Evolutionary conservation across 1,140 invertebrate genomes (phyloP).

Genomic region (Lepidostoma basale): DNA sequence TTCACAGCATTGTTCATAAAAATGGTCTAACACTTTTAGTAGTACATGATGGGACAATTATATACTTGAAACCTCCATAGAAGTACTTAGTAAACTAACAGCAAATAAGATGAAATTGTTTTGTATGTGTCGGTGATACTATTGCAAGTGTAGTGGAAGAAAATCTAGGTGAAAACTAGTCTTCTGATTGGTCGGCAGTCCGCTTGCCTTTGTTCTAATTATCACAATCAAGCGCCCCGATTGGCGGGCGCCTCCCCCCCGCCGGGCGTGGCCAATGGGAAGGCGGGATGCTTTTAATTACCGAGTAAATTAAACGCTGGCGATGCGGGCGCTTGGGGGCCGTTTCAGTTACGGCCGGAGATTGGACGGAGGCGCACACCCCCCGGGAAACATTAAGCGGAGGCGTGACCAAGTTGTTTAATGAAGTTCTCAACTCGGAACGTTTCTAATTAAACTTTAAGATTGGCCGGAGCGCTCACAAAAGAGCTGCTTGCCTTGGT

Average conservation of each 20-base stretch:
- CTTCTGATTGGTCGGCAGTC: conserved; percentile 24
- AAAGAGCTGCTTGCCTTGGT: not conserved
- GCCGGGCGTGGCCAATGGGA: conserved; percentile 10
- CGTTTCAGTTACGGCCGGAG: conserved; percentile 4
- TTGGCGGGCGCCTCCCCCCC: conserved; percentile 35
- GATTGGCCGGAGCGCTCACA: conserved; percentile 10
- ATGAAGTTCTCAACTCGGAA: conserved; percentile 29
- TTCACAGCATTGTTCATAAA: too few relatives aligned
- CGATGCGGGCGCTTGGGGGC: conserved; percentile 1
- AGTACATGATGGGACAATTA: too few relatives aligned
- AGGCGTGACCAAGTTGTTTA: conserved; percentile 37
- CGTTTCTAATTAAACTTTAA: conserved; percentile 42
- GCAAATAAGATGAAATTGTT: too few relatives aligned
- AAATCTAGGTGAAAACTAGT: conserved; percentile 4
- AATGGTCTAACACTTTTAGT: too few relatives aligned
- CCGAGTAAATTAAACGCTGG: conserved; percentile 40
- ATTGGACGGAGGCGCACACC: conserved; percentile 23
- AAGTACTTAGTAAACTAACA: too few relatives aligned
- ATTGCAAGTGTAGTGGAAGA: not conserved
- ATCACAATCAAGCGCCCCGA: conserved; percentile 43
- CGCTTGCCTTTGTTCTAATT: conserved; percentile 46
- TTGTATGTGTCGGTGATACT: too few relatives aligned
- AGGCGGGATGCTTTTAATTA: conserved; percentile 42
- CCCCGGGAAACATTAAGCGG: conserved; percentile 29
- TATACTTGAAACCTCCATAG: too few relatives aligned